These are phyloP conservation scores for Pterocles burchelli DNA, from an alignment of 2,113 vertebrate genomes.

Conservation along the genomic window DNA sequence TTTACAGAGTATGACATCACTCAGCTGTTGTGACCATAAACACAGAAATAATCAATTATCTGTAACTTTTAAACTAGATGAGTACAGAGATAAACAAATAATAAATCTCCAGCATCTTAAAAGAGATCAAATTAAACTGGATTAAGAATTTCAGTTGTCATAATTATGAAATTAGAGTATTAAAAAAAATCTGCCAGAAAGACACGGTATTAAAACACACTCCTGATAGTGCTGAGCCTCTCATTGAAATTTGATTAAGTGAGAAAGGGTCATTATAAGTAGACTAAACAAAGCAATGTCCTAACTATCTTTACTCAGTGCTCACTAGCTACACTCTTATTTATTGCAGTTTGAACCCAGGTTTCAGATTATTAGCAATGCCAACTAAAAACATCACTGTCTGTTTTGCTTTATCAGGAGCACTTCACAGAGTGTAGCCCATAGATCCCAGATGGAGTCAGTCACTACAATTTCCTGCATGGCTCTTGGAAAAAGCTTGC, in stretches of 20 bases:
- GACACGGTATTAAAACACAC: not conserved
- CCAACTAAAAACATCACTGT: not conserved
- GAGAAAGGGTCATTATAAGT: not conserved
- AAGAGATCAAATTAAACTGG: conserved; percentile 40
- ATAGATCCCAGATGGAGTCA: not conserved
- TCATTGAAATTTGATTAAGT: not conserved
- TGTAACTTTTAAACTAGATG: conserved; percentile 62
- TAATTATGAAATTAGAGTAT: conserved; percentile 57
- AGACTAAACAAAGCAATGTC: not conserved
- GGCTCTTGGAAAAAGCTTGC: not conserved
- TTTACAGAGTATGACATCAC: not conserved
- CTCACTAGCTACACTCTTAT: not conserved
- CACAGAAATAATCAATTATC: conserved; percentile 46
- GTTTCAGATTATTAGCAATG: not conserved
- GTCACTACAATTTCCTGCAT: not conserved
- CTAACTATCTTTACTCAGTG: not conserved
- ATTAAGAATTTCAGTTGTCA: conserved; percentile 51
- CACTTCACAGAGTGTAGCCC: not conserved
- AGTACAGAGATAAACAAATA: conserved; percentile 18
- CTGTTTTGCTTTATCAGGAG: not conserved
- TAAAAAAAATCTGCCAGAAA: not conserved
- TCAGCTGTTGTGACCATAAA: conserved; percentile 33
- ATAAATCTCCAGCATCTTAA: conserved; percentile 45
- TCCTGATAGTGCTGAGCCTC: not conserved
- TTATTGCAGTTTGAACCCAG: not conserved